Conservation (phyloP, 2,113 vertebrate genomes). For the Gallinago paraguaiae region DNA sequence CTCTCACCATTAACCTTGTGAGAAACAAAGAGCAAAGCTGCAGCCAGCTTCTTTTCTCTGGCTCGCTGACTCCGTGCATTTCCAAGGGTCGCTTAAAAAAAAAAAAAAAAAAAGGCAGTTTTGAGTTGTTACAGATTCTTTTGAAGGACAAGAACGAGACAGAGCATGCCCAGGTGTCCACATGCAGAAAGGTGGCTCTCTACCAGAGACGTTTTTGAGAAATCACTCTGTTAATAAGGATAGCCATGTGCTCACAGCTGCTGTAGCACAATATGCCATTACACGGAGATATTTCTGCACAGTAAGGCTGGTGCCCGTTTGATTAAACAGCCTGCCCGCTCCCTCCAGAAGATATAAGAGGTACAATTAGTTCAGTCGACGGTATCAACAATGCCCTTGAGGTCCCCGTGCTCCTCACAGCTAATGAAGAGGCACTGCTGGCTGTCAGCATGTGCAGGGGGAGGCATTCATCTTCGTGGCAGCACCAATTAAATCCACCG, state of each 20-base stretch:
- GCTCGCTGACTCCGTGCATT: not conserved
- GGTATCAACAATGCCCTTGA: constrained; percentile 58
- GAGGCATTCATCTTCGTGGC: constrained; percentile 64
- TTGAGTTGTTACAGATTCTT: not conserved
- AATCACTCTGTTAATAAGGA: not conserved
- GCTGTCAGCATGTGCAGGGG: constrained; percentile 22
- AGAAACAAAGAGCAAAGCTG: not conserved
- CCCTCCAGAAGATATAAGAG: constrained; percentile 13
- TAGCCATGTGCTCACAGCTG: accelerated
- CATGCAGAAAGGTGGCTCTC: not conserved
- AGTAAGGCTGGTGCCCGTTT: not conserved
- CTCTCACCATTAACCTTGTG: not conserved
- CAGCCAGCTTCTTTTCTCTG: not conserved
- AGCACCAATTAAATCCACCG: constrained; percentile 49
- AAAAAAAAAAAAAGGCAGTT: not conserved
- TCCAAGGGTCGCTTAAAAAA: not conserved
- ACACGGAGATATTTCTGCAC: accelerated
- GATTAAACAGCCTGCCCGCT: constrained; percentile 19
- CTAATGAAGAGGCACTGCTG: constrained; percentile 68
- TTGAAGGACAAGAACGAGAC: not conserved
- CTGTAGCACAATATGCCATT: accelerated
- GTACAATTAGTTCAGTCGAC: constrained; percentile 46
- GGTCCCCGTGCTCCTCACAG: constrained; percentile 11
- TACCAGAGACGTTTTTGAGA: not conserved
- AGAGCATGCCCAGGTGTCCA: not conserved